Percentiles rank a stretch among this genome's conserved stretches.
These are phyloP conservation scores for Papilio dardanus DNA, from an alignment of 1,140 invertebrate species.

Conservation along the genomic window DNA sequence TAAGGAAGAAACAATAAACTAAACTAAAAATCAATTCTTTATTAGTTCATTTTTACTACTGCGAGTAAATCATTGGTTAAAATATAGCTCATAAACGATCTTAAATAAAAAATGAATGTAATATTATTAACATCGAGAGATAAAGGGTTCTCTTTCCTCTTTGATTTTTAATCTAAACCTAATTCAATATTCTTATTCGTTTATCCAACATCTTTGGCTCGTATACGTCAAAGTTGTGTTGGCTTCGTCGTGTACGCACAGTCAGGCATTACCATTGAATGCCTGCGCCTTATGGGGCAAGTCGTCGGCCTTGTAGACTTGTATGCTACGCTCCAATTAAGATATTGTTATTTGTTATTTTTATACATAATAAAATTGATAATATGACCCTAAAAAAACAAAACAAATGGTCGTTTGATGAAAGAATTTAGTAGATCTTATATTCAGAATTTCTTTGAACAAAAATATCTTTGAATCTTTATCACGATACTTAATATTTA, in stretches of 20 bases:
- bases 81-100: too few species aligned
- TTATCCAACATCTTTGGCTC: not conserved
- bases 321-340: not conserved
- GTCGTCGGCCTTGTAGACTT: conserved; percentile 49
- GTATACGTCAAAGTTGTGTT: conserved; percentile 26
- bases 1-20: not conserved
- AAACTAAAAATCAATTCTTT: not conserved
- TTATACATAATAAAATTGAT: not conserved
- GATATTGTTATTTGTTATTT: not conserved
- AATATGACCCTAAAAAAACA: not conserved
- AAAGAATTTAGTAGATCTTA: not conserved
- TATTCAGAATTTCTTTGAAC: not conserved
- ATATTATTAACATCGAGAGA: too few species aligned
- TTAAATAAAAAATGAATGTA: too few species aligned
- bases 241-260: not conserved
- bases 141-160: too few species aligned
- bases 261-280: conserved; percentile 55
- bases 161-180: not conserved
- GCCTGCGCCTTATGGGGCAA: conserved; percentile 52
- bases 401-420: not conserved
- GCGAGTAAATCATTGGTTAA: too few species aligned
- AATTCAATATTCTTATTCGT: not conserved
- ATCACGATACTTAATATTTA: not conserved
- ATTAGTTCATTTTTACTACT: too few species aligned
- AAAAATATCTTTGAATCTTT: not conserved